These are phyloP conservation scores for Saxidomus purpurata DNA, from an alignment of 1,140 invertebrate species.

Conservation along the genomic window DNA sequence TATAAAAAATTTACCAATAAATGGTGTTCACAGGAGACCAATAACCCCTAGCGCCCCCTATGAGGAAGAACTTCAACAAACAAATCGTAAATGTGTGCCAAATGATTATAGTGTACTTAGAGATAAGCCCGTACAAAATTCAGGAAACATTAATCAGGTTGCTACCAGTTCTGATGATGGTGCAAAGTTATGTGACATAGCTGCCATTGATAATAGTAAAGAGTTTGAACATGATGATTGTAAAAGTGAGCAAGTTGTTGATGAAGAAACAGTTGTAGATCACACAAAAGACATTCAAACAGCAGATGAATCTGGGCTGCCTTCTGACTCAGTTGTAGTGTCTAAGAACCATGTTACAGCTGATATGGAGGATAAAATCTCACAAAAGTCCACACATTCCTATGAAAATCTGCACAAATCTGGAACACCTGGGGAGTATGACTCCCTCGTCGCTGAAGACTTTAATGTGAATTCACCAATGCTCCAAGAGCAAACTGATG, in stretches of 20 bases:
- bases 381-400: slow-evolving; percentile 21
- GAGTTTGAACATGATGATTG: not conserved
- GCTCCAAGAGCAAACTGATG: not conserved
- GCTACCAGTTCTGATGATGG: too few species aligned
- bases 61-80: slow-evolving; percentile 57
- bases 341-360: not conserved
- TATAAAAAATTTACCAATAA: not conserved
- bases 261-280: not conserved
- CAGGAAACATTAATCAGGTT: not conserved
- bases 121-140: slow-evolving; percentile 9
- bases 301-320: not conserved
- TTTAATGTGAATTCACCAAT: not conserved
- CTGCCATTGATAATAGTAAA: not conserved
- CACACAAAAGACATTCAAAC: not conserved
- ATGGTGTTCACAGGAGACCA: slow-evolving; percentile 36
- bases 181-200: not conserved
- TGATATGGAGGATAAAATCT: not conserved
- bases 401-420: slow-evolving; percentile 35
- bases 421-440: not conserved
- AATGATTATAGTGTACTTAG: slow-evolving; percentile 62
- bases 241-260: not conserved
- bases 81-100: slow-evolving; percentile 39
- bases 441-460: not conserved
- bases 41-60: slow-evolving; percentile 58
- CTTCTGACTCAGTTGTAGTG: not conserved